These are phyloP conservation scores for Nixonia krombeini DNA, from an alignment of 1,140 invertebrate species.

Conservation along the genomic window DNA sequence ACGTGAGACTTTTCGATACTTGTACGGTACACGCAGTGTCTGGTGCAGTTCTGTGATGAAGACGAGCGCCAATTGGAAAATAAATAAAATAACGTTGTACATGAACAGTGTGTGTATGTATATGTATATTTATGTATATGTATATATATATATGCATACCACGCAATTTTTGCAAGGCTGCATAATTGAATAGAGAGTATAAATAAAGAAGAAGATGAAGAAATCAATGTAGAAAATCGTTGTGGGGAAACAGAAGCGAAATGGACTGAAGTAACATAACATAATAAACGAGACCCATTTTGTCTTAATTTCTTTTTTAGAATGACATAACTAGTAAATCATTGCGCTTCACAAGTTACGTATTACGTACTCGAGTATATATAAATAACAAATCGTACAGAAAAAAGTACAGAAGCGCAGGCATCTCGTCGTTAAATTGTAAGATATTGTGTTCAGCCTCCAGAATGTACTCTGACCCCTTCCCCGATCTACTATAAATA, in stretches of 20 bases:
- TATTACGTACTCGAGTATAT: conserved; percentile 66
- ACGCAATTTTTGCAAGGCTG: conserved; percentile 21
- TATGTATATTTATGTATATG: conserved; percentile 32
- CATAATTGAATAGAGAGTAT: conserved; percentile 27
- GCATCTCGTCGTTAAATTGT: conserved; percentile 70
- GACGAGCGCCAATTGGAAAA: conserved; percentile 17
- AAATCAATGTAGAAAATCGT: conserved; percentile 35
- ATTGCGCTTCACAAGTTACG: conserved; percentile 63
- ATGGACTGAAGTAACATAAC: conserved; percentile 63
- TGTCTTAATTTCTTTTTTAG: conserved; percentile 62
- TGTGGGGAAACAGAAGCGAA: conserved; percentile 50
- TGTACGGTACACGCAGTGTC: neutral
- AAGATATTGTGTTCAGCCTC: conserved; percentile 71
- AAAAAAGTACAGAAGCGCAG: conserved; percentile 64
- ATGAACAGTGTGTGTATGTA: conserved; percentile 31
- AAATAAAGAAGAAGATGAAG: conserved; percentile 13
- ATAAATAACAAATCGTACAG: conserved; percentile 63
- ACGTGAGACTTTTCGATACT: conserved; percentile 18
- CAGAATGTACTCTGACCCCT: conserved; percentile 69
- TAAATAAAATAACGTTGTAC: neutral
- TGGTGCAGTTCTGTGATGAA: conserved; percentile 12
- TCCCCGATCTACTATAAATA: conserved; percentile 66
- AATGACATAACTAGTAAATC: conserved; percentile 65
- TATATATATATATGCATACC: conserved; percentile 36
- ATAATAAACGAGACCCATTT: no score